Base-by-base conservation (phyloP, 2,797 vertebrate species). In the Channallabes apus region DNA sequence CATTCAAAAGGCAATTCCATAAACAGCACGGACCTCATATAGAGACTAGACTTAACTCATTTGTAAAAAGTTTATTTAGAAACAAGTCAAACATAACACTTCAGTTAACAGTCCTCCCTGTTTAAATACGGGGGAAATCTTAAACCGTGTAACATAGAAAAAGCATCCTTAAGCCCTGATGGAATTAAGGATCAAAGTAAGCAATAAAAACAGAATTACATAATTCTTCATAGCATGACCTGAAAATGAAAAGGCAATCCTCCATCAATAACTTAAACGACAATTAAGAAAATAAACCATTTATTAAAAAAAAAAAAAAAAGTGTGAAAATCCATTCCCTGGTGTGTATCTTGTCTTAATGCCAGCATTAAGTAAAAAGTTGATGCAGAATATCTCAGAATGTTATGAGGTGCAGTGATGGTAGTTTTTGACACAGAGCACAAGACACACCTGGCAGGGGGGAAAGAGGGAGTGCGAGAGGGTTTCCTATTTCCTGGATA, bases 301-400 rank as follows among this genome's bases (percentile, higher is more conserved):
- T 90, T 35, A 88, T 88, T 79, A 81, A 75, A 80, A 83, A 88
- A 51, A n/a, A 72, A 72, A 71, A 46, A 46, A 85, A 80, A 88
- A 83, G 83, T 94, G 92, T 89, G 91, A 81, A 82, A 84, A 86
- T 90, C 93, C 89, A 91, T 91, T 87, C 86, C 85, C 73, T 91
- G 85, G 73, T 88, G 91, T 85, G 84, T 91, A 92, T 92, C 91
- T 94, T 91, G 94, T 95, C 96, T 97, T 97, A 97, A 98, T 95
- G 97, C 97, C 96, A 96, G 97, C 97, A 98, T 97, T 97, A 98
- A 97, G 96, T 96, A 95, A 96, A 91, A 91, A 67, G 90, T 85
- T 78, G 84, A 83, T 94, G 90, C 89, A 91, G 80, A 89, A 92
- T 84, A 92, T 84, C 78, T 79, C 62, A 87, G 27, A 84, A 82